Evolutionary conservation across 2,113 vertebrate species (phyloP).

Genomic region (Sphyrna mokarran): DNA sequence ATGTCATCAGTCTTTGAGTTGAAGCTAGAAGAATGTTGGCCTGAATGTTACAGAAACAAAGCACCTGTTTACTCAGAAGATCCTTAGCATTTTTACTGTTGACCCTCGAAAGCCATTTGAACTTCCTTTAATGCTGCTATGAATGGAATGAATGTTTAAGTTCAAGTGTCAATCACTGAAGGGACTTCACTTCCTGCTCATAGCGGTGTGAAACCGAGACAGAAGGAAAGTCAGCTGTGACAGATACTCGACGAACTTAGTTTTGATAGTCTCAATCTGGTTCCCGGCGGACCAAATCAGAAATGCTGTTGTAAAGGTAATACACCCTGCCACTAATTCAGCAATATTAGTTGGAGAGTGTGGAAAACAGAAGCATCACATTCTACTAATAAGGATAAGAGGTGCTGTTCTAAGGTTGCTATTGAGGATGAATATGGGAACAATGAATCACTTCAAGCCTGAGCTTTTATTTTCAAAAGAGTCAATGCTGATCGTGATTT

Average conservation of each 20-base stretch:
- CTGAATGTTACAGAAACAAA: background rate
- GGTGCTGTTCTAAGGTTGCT: background rate
- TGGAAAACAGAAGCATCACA: background rate
- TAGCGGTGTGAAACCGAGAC: background rate
- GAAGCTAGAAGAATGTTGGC: background rate
- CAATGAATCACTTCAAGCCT: background rate
- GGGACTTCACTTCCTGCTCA: constrained; percentile 29
- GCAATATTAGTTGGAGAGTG: background rate
- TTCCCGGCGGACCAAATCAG: background rate
- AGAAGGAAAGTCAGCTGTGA: constrained; percentile 6
- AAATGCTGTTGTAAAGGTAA: background rate
- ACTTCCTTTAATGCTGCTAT: background rate
- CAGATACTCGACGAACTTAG: background rate
- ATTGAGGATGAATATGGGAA: background rate
- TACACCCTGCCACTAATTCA: constrained; percentile 15
- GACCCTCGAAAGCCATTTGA: background rate
- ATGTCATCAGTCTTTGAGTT: background rate
- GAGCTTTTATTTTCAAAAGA: background rate
- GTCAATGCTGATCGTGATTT: background rate
- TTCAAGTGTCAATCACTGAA: constrained; percentile 5
- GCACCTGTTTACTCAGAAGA: constrained; percentile 5
- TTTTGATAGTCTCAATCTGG: constrained; percentile 10
- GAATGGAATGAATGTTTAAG: constrained; percentile 18
- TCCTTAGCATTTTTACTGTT: constrained; percentile 9
- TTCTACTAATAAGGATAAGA: background rate